A percentile compares a stretch with the other conserved stretches of the same genome.
phyloP scores from a whole-genome alignment of 2,797 vertebrate species.

The Sebastolobus alascanus region DNA sequence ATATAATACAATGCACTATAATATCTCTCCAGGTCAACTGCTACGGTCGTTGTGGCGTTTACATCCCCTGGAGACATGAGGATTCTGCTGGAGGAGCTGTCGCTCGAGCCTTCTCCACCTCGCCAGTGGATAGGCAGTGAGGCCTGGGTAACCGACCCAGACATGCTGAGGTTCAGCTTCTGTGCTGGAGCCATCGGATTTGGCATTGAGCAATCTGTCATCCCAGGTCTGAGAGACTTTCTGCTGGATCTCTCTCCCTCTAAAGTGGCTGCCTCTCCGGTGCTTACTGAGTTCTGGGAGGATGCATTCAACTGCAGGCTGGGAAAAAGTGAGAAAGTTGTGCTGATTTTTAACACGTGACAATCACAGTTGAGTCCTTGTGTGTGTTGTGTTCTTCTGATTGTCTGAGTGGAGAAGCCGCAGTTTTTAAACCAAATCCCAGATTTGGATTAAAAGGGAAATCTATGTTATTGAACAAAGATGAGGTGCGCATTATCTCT shows the following conservation, averaged over 20 bases:
- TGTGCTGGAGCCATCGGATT: constrained; percentile 77
- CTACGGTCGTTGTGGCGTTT: constrained; percentile 76
- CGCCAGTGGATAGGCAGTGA: constrained; percentile 82
- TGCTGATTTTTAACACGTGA: not conserved
- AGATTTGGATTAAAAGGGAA: not conserved
- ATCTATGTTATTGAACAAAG: not conserved
- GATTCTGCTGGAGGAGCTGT: constrained; percentile 71
- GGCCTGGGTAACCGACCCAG: constrained; percentile 72
- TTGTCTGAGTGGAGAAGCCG: too few species aligned
- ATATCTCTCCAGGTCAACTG: constrained; percentile 68
- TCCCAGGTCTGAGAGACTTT: constrained; percentile 77
- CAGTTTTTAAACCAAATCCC: too few species aligned
- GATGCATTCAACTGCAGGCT: constrained; percentile 70
- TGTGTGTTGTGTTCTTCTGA: not conserved
- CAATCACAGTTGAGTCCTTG: not conserved
- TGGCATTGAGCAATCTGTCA: constrained; percentile 71
- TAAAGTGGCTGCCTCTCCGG: constrained; percentile 49
- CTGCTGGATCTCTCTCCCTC: constrained; percentile 64
- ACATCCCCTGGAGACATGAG: constrained; percentile 66
- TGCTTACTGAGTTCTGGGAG: constrained; percentile 78
- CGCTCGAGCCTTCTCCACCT: constrained; percentile 49
- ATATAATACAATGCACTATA: not conserved
- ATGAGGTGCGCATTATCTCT: not conserved
- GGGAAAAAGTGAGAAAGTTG: constrained; percentile 23
- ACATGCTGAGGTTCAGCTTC: constrained; percentile 60